Evolutionary conservation across 2,888 invertebrate species (phyloP), one percentile per base, ranked within the genome.

Genomic region (Cephus sareptanus): DNA sequence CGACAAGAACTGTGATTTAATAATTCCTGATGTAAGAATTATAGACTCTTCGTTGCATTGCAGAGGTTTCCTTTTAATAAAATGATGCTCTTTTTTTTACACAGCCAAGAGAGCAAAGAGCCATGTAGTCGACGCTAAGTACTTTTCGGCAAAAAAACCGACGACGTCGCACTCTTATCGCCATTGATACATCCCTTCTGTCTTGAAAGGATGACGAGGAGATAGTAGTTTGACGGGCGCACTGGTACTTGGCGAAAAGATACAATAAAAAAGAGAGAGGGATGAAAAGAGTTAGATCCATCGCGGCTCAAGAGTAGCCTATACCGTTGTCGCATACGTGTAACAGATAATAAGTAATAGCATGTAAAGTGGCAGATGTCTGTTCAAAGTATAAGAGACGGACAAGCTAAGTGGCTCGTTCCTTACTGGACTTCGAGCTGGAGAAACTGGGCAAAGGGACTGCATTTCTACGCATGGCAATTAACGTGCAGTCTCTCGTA

Each of bases 281-380:
- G 56, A 23, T 56, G 23, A 56, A 56, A 56, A 56, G 23, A 56
- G 23, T 23, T 56, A 56, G 23, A 23, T 9, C 56, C 23, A 56
- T 71, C 71, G 15, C 31, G 13, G 71, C 71, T 33, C n/a, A 71
- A 30, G 33, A 71, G 31, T 31, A 31, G 31, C 71, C 31, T 33
- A 31, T 4, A 31, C 71, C 31, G 33, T 31, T 34, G 71, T 34
- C 71, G 71, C 30, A 71, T 71, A 31, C 71, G 33, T 71, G 31
- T 34, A 34, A 31, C 71, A 23, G 56, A 56, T 80, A 80, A 79
- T 81, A 83, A 79, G 80, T 79, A 81, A 79, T 79, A 79, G 81
- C 81, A 83, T 81, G 80, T 79, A 83, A 83, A 81, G 81, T 81
- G 83, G 81, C 82, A 83, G 80, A 77, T 79, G 83, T 81, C 79